A percentile compares a stretch with the other conserved stretches of the same genome.
These are phyloP conservation scores for Ficedula albicollis DNA, from an alignment of 2,797 vertebrate genomes.

Conservation along the genomic window DNA sequence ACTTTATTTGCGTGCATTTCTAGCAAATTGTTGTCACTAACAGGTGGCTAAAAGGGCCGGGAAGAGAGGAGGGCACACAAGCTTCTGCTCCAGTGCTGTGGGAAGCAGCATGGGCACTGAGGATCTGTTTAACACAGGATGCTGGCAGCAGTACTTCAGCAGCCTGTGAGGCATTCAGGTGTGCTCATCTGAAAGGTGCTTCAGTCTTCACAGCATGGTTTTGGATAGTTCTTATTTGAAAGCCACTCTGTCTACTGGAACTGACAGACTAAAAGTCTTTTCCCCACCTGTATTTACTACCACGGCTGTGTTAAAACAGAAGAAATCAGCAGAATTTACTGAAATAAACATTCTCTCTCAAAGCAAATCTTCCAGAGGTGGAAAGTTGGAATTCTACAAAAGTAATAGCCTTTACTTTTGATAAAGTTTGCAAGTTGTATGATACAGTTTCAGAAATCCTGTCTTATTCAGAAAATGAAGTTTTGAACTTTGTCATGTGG, in stretches of 20 bases:
- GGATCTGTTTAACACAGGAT: neutral
- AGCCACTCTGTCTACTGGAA: neutral
- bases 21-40: neutral
- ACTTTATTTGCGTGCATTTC: neutral
- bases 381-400: neutral
- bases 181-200: neutral
- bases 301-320: fast-evolving
- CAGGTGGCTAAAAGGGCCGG: neutral
- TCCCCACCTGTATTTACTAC: neutral
- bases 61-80: neutral
- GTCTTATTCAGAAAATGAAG: neutral
- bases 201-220: neutral
- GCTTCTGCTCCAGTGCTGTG: neutral
- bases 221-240: neutral
- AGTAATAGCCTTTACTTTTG: neutral
- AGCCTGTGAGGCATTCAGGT: neutral
- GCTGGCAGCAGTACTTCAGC: neutral
- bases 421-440: neutral
- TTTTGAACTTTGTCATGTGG: neutral
- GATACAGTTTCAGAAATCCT: neutral
- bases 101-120: neutral
- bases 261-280: neutral
- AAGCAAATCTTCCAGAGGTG: neutral
- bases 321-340: neutral
- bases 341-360: neutral